These are phyloP conservation scores for Poeciliopsis turrubarensis DNA, from an alignment of 2,113 vertebrate genomes.

Conservation along the genomic window DNA sequence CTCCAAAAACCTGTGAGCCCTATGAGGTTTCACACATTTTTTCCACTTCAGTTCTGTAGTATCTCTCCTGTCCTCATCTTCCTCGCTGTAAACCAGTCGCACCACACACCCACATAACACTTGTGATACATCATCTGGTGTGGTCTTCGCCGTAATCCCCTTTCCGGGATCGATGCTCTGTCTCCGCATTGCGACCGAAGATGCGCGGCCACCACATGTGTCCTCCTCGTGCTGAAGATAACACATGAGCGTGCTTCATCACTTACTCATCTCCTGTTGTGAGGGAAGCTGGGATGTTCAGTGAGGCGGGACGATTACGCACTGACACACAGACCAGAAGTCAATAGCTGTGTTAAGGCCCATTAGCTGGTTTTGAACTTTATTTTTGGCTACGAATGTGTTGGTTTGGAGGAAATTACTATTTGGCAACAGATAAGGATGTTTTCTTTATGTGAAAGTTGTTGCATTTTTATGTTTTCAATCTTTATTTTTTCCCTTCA, in stretches of 20 bases:
- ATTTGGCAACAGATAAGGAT: neutral
- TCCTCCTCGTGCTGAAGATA: slow-evolving; percentile 56
- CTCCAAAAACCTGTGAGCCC: slow-evolving; percentile 17
- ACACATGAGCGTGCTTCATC: slow-evolving; percentile 37
- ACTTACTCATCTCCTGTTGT: slow-evolving; percentile 55
- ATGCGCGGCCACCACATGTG: slow-evolving; percentile 66
- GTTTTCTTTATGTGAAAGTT: neutral
- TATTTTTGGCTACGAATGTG: slow-evolving; percentile 18
- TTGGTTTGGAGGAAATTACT: slow-evolving; percentile 1
- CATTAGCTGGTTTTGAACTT: slow-evolving; percentile 49
- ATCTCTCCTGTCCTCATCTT: slow-evolving; percentile 35
- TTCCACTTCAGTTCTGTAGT: slow-evolving; percentile 4
- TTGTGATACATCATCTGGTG: slow-evolving; percentile 63
- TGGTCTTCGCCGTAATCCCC: slow-evolving; percentile 66
- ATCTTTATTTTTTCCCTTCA: too few species aligned
- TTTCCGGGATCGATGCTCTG: slow-evolving; percentile 63
- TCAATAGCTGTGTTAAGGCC: slow-evolving; percentile 62
- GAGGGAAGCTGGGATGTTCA: slow-evolving; percentile 50
- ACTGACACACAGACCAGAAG: slow-evolving; percentile 53
- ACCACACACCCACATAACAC: slow-evolving; percentile 29
- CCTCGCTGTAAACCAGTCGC: slow-evolving; percentile 10
- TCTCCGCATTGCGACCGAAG: slow-evolving; percentile 50
- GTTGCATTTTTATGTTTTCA: too few species aligned
- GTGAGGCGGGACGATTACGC: slow-evolving; percentile 54
- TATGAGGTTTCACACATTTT: slow-evolving; percentile 35